Conservation (phyloP, 2,888 invertebrate genomes). For the Zaprionus bogoriensis region DNA sequence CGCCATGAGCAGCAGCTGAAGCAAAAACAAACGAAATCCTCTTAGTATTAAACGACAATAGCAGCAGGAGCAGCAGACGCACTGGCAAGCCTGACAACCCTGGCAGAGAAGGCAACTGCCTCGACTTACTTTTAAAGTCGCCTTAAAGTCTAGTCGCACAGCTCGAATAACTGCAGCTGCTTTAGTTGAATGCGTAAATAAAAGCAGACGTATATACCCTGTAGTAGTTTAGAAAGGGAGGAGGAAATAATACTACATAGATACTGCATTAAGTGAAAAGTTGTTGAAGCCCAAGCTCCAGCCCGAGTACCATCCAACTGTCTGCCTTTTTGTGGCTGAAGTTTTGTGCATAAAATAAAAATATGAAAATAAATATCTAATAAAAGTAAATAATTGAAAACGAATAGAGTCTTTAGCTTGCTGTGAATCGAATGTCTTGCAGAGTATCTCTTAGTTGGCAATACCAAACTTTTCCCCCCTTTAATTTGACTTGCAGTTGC, state of each 20-base stretch:
- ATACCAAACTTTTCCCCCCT: not conserved
- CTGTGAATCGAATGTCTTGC: not conserved
- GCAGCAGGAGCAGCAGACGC: constrained; percentile 4
- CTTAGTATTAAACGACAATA: constrained; percentile 46
- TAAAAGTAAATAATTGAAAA: too few relatives aligned
- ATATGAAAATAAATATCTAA: too few relatives aligned
- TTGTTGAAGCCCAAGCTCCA: too few relatives aligned
- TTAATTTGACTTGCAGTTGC: not conserved
- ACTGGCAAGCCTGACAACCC: constrained; percentile 6
- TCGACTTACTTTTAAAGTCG: not conserved
- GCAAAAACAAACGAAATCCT: constrained; percentile 64
- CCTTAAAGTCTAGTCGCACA: constrained; percentile 42
- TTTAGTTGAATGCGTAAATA: not conserved
- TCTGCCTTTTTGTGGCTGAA: too few relatives aligned
- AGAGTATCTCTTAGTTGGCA: not conserved
- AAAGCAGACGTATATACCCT: not conserved
- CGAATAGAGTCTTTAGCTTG: too few relatives aligned
- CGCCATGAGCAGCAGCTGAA: constrained; percentile 31
- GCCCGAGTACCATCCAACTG: too few relatives aligned
- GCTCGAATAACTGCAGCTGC: not conserved
- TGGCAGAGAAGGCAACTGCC: not conserved
- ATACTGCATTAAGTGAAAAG: too few relatives aligned
- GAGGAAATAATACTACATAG: not conserved
- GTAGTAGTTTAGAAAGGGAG: not conserved
- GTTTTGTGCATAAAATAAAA: too few relatives aligned